phyloP scores from a whole-genome alignment of 2,797 vertebrate species.

The Rousettus madagascariensis region DNA sequence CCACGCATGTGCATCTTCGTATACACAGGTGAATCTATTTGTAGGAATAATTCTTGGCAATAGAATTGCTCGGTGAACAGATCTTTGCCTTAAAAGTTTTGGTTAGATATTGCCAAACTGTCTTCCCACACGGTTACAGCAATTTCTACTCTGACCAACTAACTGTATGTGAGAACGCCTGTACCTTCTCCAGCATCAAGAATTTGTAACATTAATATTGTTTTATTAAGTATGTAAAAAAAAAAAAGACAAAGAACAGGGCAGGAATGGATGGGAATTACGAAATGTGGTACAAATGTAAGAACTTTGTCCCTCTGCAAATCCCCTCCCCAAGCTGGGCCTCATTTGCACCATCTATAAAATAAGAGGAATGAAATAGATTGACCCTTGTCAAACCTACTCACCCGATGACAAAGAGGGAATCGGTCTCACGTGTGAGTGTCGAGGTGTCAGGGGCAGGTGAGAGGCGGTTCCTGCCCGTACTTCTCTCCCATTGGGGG shows the following conservation, averaged over 20 bases:
- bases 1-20: neutral
- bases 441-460: rapidly evolving
- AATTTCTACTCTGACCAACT: rapidly evolving
- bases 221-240: neutral
- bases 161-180: rapidly evolving
- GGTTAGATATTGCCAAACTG: neutral
- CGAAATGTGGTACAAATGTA: rapidly evolving
- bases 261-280: neutral
- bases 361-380: neutral
- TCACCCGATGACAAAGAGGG: neutral
- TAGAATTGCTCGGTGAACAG: neutral
- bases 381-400: neutral
- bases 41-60: neutral
- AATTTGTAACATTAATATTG: neutral
- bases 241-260: neutral
- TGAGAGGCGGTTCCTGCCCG: rapidly evolving
- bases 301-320: neutral
- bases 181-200: neutral
- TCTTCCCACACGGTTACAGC: neutral
- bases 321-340: too few relatives aligned
- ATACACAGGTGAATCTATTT: neutral
- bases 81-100: neutral
- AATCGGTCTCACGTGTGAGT: rapidly evolving
- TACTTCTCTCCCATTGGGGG: neutral
- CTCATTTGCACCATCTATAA: neutral